Conservation (phyloP, 2,797 vertebrate species). For the Spea hammondii region DNA sequence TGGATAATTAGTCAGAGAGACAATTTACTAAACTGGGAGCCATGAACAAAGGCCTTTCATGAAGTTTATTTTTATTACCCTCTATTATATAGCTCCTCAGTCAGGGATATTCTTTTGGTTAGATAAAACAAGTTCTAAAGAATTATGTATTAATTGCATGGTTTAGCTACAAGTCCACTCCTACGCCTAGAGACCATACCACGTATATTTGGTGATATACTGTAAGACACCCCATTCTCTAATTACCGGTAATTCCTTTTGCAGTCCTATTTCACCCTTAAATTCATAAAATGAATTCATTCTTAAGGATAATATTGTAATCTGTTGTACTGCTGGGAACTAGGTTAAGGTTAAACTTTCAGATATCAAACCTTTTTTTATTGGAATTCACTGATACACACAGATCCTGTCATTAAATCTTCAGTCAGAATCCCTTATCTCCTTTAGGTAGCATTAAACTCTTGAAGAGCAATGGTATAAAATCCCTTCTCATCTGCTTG, state of each 20-base stretch:
- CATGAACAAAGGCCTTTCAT: no score
- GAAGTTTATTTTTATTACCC: no score
- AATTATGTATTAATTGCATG: no score
- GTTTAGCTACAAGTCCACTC: no score
- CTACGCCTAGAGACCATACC: not conserved
- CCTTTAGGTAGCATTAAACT: conserved; percentile 28
- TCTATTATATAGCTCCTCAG: no score
- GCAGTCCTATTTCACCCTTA: not conserved
- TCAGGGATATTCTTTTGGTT: no score
- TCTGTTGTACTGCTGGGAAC: conserved; percentile 4
- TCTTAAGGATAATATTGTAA: conserved; percentile 14
- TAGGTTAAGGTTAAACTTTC: conserved; percentile 25
- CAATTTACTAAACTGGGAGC: no score
- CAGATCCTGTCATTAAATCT: conserved; percentile 18
- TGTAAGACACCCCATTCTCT: not conserved
- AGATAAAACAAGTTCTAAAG: no score
- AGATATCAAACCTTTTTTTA: conserved; percentile 12
- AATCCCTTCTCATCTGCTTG: conserved; percentile 24
- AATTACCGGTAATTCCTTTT: not conserved
- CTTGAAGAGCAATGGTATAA: conserved; percentile 32
- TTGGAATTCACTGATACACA: conserved; percentile 18
- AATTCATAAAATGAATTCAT: not conserved
- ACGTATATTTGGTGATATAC: not conserved
- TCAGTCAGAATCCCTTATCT: conserved; percentile 27
- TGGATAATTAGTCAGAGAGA: no score